Percentiles rank a stretch among this genome's conserved stretches.
Evolutionary conservation across 2,113 vertebrate species (phyloP).

Genomic region (Cyprinodon tularosa): DNA sequence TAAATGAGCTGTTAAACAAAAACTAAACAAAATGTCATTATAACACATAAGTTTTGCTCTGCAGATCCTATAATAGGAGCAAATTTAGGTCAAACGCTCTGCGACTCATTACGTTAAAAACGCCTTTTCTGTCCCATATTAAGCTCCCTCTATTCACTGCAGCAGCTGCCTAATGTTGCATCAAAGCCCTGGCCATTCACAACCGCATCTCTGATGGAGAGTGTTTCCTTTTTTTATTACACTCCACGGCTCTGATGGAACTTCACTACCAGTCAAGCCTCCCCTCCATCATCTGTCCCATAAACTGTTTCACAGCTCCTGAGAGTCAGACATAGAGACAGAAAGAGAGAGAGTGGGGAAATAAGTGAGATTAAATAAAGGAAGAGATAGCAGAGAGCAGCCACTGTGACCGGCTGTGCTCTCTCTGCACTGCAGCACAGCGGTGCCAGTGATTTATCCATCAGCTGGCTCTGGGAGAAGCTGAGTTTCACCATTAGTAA

Average conservation of each 20-base stretch:
- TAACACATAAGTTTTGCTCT: accelerated
- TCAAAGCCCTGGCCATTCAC: slow-evolving; percentile 45
- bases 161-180: slow-evolving; percentile 59
- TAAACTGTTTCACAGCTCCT: slow-evolving; percentile 28
- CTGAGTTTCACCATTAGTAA: slow-evolving; percentile 62
- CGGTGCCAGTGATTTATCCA: slow-evolving; percentile 57
- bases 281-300: slow-evolving; percentile 18
- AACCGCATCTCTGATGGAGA: slow-evolving; percentile 32
- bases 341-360: not conserved
- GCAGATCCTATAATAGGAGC: not conserved
- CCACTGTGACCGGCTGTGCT: slow-evolving; percentile 1
- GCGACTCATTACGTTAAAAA: not conserved
- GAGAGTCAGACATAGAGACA: not conserved
- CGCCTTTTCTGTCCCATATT: not conserved
- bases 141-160: slow-evolving; percentile 38
- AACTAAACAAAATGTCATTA: not conserved
- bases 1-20: not conserved
- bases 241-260: slow-evolving; percentile 34
- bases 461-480: not conserved
- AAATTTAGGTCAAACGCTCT: not conserved
- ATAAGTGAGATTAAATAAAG: slow-evolving; percentile 15
- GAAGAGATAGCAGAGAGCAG: not conserved
- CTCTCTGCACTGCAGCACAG: slow-evolving; percentile 46
- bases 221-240: slow-evolving; percentile 12
- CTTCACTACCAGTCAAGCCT: slow-evolving; percentile 17